These are phyloP conservation scores for Pteropus rufus DNA, from an alignment of 2,797 vertebrate species.

Conservation along the genomic window DNA sequence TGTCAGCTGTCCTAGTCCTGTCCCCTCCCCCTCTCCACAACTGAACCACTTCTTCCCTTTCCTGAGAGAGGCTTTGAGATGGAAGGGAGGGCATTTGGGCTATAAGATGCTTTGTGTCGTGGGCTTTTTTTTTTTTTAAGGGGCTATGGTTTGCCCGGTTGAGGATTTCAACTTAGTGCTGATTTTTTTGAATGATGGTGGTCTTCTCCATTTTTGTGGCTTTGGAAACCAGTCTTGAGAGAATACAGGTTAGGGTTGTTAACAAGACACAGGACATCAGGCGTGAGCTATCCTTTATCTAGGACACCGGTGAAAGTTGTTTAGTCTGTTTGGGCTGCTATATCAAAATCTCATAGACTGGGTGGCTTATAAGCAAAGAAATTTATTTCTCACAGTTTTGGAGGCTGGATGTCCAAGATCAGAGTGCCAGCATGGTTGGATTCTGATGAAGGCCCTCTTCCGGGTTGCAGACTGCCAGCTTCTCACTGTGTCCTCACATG, in stretches of 20 bases:
- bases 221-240: neutral
- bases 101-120: conserved; percentile 1
- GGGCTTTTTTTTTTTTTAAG: neutral
- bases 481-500: neutral
- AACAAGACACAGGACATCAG: neutral
- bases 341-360: neutral
- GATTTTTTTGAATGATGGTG: neutral
- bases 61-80: conserved; percentile 55
- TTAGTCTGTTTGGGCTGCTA: neutral
- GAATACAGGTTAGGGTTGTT: neutral
- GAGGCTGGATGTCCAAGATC: neutral
- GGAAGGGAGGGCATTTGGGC: conserved; percentile 1
- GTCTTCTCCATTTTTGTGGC: neutral
- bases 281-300: neutral
- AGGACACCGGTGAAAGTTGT: neutral
- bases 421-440: neutral
- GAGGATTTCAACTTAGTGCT: neutral
- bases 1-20: conserved; percentile 22
- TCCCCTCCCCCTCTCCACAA: neutral
- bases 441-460: neutral
- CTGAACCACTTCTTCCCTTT: conserved; percentile 58
- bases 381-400: neutral
- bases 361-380: neutral
- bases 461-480: neutral
- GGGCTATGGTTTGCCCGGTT: neutral